phyloP scores from a whole-genome alignment of 2,113 vertebrate species.

The Scartelaos histophorus region DNA sequence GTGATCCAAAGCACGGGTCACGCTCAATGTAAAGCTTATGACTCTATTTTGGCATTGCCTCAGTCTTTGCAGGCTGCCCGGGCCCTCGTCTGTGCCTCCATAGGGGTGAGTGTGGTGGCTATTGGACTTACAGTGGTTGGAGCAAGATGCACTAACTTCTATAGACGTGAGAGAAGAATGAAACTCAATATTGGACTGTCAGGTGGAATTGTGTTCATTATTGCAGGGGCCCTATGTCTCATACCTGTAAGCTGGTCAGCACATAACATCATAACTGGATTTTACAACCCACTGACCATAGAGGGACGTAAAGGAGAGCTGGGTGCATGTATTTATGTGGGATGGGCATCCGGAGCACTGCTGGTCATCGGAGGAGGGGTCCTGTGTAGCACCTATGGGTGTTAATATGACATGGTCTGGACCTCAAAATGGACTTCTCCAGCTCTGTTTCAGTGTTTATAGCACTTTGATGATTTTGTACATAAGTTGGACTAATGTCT shows the following conservation, averaged over 20 bases:
- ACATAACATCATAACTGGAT: constrained; percentile 82
- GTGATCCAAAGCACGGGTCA: constrained; percentile 82
- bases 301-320: constrained; percentile 81
- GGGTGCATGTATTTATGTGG: constrained; percentile 87
- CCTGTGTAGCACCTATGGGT: constrained; percentile 76
- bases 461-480: neutral
- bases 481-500: neutral
- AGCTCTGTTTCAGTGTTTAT: neutral
- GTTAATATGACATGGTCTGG: constrained; percentile 32
- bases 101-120: constrained; percentile 65
- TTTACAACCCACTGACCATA: constrained; percentile 82
- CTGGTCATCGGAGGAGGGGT: constrained; percentile 83
- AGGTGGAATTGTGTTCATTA: constrained; percentile 75
- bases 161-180: constrained; percentile 45
- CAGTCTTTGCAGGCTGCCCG: constrained; percentile 75
- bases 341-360: constrained; percentile 84
- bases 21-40: constrained; percentile 81
- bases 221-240: constrained; percentile 77
- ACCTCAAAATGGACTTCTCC: neutral
- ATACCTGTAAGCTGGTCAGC: constrained; percentile 86
- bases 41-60: constrained; percentile 80
- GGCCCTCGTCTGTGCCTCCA: constrained; percentile 77
- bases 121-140: constrained; percentile 72
- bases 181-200: constrained; percentile 68
- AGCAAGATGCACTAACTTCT: constrained; percentile 75